A percentile compares a stretch with the other conserved stretches of the same genome.
Conservation (phyloP, 1,140 invertebrate genomes). For the Asbolus verrucosus region DNA sequence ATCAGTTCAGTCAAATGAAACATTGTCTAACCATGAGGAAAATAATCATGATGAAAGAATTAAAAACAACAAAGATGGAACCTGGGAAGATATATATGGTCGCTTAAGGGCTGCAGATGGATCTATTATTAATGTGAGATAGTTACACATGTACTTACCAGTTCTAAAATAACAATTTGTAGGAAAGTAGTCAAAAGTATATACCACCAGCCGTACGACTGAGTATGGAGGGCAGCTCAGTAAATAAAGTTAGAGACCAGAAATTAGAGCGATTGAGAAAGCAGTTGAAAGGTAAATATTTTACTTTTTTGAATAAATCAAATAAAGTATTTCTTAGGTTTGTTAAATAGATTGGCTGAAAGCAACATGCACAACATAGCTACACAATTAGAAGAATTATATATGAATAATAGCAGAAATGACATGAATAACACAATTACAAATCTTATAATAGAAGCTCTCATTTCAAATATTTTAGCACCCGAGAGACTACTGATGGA, state of each 20-base stretch:
- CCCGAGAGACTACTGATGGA: conserved; percentile 87
- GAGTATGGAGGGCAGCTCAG: conserved; percentile 61
- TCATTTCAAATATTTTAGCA: conserved; percentile 73
- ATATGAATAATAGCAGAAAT: conserved; percentile 81
- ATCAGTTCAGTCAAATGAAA: not conserved
- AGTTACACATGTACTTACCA: too few species aligned
- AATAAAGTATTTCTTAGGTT: conserved; percentile 65
- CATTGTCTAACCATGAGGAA: not conserved
- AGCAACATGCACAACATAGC: conserved; percentile 88
- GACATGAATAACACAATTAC: conserved; percentile 85
- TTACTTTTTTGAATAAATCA: too few species aligned
- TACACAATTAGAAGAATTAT: conserved; percentile 78
- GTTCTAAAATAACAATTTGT: too few species aligned
- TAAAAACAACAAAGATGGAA: conserved; percentile 57
- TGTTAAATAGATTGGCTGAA: conserved; percentile 89
- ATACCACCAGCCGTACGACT: conserved; percentile 84
- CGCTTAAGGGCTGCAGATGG: conserved; percentile 84
- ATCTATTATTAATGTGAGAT: conserved; percentile 53
- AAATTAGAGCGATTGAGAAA: conserved; percentile 76
- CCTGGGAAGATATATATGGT: conserved; percentile 96
- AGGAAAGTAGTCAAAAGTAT: conserved; percentile 74
- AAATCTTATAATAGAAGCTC: conserved; percentile 75
- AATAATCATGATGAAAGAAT: not conserved
- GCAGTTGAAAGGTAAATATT: conserved; percentile 77
- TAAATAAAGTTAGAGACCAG: conserved; percentile 70